Evolutionary conservation across 2,113 vertebrate genomes (phyloP), one percentile per base, ranked within the genome.

Genomic region (Brienomyrus longianalis): DNA sequence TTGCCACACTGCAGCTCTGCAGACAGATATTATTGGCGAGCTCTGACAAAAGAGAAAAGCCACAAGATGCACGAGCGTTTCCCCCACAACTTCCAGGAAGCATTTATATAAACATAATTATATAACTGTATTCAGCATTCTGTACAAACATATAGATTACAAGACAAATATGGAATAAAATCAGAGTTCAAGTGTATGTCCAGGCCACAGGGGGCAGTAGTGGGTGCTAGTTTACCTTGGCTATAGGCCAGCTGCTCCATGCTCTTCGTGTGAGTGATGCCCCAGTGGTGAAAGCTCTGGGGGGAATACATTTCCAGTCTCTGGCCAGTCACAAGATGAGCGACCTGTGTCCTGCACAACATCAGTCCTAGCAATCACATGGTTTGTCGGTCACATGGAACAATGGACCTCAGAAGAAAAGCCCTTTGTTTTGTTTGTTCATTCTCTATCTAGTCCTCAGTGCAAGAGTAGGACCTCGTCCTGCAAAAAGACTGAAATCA

Each of bases 271-370:
- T 96, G 96, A 89, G 95, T 96, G 93, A 96, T 96, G 89, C 95
- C 95, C 96, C 96, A 96, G 52, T 95, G 94, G 91, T 96, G 95
- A 21, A 96, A 94, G 92, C 95, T 96, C 93, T 96, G 95, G 80
- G 96, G 96, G n/a, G 96, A 96, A 91, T 96, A 96, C 96, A 96
- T 96, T 27, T 45, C 89, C 50, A 13, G 8, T 35, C 5, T 62
- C 77, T 48, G 80, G 51, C 89, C 83, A 52, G 80, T 84, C 52
- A 85, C 77, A 31, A 48, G 89, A 62, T 47, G 52, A 62, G 10
- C 35, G 77, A 23, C 51, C 51, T 13, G 5, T 23, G 54, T 59
- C 52, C 35, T 85, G 52, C 89, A 56, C 15, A 35, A 47, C 35
- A 23, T 52, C 52, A 52, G 13, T 77, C 21, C 62, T n/a, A 89